Evolutionary conservation across 2,888 invertebrate species (phyloP).

Genomic region (Acleris cristana): DNA sequence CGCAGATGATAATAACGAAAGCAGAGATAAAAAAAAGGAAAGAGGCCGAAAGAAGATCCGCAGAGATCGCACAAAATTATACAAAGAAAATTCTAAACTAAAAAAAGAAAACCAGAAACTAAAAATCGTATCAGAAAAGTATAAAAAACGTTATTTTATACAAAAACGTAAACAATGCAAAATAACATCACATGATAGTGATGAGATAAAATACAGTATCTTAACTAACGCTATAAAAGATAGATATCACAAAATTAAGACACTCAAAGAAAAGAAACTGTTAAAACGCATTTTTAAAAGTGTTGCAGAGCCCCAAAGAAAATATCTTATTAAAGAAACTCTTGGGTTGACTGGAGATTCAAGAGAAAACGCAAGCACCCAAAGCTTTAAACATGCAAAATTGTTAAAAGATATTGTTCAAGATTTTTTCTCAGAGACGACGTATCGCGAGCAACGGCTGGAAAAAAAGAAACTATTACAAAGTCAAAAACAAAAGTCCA

Average conservation of each 20-base stretch:
- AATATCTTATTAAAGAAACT: not conserved
- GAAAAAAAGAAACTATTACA: constrained; percentile 17
- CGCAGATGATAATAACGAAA: no score
- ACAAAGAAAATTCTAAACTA: constrained; percentile 3
- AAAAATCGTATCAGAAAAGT: constrained; percentile 3
- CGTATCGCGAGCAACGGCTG: constrained; percentile 14
- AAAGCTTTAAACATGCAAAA: not conserved
- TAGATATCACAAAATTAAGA: constrained; percentile 2
- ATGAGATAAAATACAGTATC: not conserved
- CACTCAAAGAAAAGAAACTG: not conserved
- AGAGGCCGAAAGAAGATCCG: constrained; percentile 1
- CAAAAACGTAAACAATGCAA: not conserved
- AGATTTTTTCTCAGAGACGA: constrained; percentile 20
- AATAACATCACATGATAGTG: not conserved
- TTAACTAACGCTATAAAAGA: constrained; percentile 6
- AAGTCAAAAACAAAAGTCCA: not conserved
- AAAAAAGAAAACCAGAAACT: constrained; percentile 3
- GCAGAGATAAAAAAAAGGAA: no score
- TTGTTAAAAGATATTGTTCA: constrained; percentile 3
- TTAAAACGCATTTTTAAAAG: not conserved
- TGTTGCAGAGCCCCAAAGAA: not conserved
- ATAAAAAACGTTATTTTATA: not conserved
- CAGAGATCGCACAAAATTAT: not conserved
- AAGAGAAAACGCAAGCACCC: no score
- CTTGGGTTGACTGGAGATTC: not conserved